Evolutionary conservation across 2,113 vertebrate species (phyloP).

Genomic region (Thalassarche chlororhynchos): DNA sequence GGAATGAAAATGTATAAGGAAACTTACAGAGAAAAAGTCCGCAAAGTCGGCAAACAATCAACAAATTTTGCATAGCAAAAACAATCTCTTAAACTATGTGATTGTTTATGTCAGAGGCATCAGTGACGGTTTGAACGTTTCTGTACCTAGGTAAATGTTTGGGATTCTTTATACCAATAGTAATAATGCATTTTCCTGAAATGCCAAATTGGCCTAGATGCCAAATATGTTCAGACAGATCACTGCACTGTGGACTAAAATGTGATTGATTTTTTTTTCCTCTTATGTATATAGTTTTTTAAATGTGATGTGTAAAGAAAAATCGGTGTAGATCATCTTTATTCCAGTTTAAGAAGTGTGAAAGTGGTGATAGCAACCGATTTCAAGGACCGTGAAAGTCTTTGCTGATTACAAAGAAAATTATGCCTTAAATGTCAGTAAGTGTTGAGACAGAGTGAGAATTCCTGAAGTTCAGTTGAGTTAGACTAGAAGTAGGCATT

Average conservation of each 20-base stretch:
- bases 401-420: neutral
- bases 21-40: neutral
- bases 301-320: neutral
- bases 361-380: neutral
- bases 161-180: neutral
- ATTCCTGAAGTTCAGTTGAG: neutral
- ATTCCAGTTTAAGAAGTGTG: neutral
- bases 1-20: neutral
- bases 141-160: neutral
- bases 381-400: neutral
- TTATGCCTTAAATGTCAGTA: neutral
- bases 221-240: neutral
- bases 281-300: neutral
- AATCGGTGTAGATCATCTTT: neutral
- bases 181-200: neutral
- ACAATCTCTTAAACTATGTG: neutral
- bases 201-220: neutral
- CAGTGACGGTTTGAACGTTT: neutral
- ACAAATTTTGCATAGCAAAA: neutral
- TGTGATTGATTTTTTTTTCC: neutral
- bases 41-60: neutral
- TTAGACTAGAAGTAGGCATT: neutral
- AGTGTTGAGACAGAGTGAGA: neutral
- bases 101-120: neutral
- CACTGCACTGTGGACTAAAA: neutral